phyloP scores from a whole-genome alignment of 1,140 invertebrate genomes.

The Orussus abietinus region DNA sequence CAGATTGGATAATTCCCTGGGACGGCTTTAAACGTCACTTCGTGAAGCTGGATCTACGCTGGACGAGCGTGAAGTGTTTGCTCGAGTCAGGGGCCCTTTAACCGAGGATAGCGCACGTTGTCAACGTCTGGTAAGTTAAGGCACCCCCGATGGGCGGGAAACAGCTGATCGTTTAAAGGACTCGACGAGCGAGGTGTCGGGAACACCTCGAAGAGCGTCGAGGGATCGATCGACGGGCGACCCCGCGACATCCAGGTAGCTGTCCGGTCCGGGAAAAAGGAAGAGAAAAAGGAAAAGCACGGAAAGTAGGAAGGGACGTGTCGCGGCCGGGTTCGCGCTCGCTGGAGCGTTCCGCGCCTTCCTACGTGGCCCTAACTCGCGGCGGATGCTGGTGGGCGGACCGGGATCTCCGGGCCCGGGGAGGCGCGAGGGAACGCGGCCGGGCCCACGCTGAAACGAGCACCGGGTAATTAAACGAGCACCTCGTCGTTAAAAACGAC shows the following conservation, averaged over 20 bases:
- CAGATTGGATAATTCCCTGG: no score
- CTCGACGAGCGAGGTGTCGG: not conserved
- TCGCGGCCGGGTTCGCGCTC: conserved; percentile 19
- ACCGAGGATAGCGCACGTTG: no score
- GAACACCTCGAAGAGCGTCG: no score
- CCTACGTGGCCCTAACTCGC: conserved; percentile 1
- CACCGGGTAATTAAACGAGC: conserved; percentile 35
- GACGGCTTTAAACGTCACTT: no score
- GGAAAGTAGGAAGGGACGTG: conserved; percentile 18
- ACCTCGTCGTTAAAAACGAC: conserved; percentile 17
- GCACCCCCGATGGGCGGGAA: no score
- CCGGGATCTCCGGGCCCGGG: conserved; percentile 25
- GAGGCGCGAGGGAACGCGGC: conserved; percentile 5
- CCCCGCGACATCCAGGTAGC: no score
- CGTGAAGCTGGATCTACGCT: no score
- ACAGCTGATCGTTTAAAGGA: not conserved
- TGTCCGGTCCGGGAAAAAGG: no score
- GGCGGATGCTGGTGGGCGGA: conserved; percentile 43
- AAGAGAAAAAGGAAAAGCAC: conserved; percentile 1
- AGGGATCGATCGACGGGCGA: no score
- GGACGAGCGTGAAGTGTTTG: no score
- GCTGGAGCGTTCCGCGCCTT: conserved; percentile 12
- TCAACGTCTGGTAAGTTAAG: no score
- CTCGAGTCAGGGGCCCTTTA: no score
- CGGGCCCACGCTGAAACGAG: conserved; percentile 25